These are phyloP conservation scores for Leiothrix lutea DNA, from an alignment of 2,113 vertebrate genomes.

Conservation along the genomic window DNA sequence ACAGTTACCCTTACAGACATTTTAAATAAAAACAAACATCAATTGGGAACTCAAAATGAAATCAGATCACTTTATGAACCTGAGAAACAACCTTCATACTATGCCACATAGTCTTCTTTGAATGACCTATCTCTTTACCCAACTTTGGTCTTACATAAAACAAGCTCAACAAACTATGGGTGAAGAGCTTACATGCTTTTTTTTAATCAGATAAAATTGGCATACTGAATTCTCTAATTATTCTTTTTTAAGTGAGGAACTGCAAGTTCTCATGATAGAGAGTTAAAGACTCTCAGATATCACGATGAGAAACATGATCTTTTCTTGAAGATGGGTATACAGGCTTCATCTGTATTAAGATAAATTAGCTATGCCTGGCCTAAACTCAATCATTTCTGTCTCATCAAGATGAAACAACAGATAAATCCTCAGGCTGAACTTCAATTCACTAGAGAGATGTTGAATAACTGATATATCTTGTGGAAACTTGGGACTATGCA, in stretches of 20 bases:
- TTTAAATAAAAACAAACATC: slow-evolving; percentile 77
- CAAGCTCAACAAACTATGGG: not conserved
- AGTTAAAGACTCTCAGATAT: not conserved
- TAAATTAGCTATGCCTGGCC: not conserved
- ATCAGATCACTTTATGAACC: slow-evolving; percentile 65
- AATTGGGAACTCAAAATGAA: slow-evolving; percentile 67
- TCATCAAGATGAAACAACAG: not conserved
- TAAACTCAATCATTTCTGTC: not conserved
- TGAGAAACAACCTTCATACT: slow-evolving; percentile 26
- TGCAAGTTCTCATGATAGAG: not conserved
- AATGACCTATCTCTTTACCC: slow-evolving; percentile 27
- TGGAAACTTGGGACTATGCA: not conserved
- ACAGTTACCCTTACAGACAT: slow-evolving; percentile 65
- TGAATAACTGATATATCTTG: not conserved
- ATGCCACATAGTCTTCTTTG: not conserved
- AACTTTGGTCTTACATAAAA: not conserved
- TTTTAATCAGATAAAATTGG: not conserved
- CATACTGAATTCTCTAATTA: not conserved
- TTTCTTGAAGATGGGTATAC: not conserved
- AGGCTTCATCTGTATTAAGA: not conserved
- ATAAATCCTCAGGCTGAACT: not conserved
- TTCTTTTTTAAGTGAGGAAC: not conserved
- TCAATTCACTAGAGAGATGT: not conserved
- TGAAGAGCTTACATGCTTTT: not conserved
- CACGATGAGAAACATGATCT: not conserved